phyloP scores from a whole-genome alignment of 2,113 vertebrate species.

The Cnemophilus loriae region DNA sequence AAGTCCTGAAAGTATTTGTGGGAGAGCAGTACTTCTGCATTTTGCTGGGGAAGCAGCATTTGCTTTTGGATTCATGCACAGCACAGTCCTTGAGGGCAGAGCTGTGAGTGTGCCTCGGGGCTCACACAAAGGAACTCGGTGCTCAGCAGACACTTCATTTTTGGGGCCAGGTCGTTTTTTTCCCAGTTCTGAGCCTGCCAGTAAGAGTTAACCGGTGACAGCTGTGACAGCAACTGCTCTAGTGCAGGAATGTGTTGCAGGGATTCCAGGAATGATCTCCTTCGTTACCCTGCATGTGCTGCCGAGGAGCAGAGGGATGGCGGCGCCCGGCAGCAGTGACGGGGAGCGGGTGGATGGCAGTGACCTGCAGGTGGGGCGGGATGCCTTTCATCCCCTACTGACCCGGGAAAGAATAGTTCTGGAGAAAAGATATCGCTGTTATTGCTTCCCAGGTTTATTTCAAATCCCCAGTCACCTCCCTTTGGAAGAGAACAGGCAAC shows the following conservation, averaged over 20 bases:
- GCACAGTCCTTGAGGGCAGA: background rate
- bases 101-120: rapidly evolving
- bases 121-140: rapidly evolving
- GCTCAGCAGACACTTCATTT: background rate
- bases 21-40: background rate
- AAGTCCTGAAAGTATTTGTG: background rate
- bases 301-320: background rate
- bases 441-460: background rate
- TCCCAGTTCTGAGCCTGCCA: background rate
- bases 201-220: background rate
- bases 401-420: background rate
- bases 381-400: rapidly evolving
- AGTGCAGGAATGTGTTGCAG: background rate
- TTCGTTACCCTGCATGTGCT: rapidly evolving
- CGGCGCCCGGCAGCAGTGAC: background rate
- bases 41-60: background rate
- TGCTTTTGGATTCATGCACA: background rate
- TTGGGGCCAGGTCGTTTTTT: rapidly evolving
- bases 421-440: background rate
- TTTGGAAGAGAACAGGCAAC: background rate
- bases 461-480: background rate
- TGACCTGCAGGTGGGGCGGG: background rate
- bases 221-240: background rate
- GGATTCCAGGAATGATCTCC: rapidly evolving
- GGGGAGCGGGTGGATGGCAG: background rate